These are phyloP conservation scores for Xestia rhomboidea DNA, from an alignment of 2,888 invertebrate genomes.

Conservation along the genomic window DNA sequence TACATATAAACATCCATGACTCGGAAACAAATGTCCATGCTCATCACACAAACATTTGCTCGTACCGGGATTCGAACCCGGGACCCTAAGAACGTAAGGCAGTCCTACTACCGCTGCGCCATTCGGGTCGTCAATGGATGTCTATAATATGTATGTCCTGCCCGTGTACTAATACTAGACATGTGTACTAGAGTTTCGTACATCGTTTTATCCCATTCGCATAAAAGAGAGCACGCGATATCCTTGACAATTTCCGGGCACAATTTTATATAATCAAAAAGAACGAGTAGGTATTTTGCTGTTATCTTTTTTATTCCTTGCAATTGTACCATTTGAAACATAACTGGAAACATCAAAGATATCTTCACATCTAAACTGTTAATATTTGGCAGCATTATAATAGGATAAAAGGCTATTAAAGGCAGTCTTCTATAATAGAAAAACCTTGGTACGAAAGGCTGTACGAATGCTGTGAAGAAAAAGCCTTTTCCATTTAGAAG, in stretches of 20 bases:
- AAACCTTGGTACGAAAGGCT: not conserved
- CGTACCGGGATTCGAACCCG: too few relatives aligned
- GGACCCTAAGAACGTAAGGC: too few relatives aligned
- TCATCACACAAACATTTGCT: too few relatives aligned
- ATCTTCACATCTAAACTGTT: constrained; percentile 27
- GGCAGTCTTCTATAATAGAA: not conserved
- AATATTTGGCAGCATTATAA: constrained; percentile 31
- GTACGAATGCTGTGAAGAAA: not conserved
- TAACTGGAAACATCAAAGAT: constrained; percentile 35
- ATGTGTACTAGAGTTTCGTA: not conserved
- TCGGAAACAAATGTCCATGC: too few relatives aligned
- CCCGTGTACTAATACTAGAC: not conserved
- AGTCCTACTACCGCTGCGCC: too few relatives aligned
- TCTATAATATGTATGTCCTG: not conserved
- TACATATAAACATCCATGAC: too few relatives aligned
- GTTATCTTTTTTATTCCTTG: constrained; percentile 44
- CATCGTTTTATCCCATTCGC: not conserved
- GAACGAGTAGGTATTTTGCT: not conserved
- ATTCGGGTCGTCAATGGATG: too few relatives aligned
- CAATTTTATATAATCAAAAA: constrained; percentile 16
- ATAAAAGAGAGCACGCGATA: not conserved
- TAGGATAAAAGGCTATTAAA: not conserved
- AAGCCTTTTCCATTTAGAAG: not conserved
- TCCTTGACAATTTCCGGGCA: not conserved
- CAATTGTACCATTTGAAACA: constrained; percentile 22